These are phyloP conservation scores for Pristionchus fissidentatus DNA, from an alignment of 2,888 invertebrate genomes.

Conservation along the genomic window DNA sequence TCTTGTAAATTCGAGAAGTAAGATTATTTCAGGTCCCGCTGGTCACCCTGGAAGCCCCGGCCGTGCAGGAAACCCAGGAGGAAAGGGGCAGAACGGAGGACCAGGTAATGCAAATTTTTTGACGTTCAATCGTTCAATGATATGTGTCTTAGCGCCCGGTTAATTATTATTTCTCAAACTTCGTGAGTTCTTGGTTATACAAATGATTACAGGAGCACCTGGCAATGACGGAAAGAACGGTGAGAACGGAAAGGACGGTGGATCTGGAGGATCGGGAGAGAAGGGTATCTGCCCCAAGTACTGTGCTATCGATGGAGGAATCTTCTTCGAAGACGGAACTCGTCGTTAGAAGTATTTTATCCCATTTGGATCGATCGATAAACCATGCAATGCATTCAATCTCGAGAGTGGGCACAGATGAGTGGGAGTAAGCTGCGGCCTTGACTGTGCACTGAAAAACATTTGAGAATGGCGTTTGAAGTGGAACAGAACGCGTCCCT, in stretches of 20 bases:
- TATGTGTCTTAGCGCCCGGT: too few relatives aligned
- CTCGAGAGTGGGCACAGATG: background rate
- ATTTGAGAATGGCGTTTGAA: background rate
- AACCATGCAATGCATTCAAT: constrained; percentile 1
- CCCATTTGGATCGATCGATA: background rate
- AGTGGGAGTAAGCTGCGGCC: background rate
- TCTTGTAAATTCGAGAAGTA: too few relatives aligned
- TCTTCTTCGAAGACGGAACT: constrained; percentile 48
- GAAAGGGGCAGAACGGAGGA: constrained; percentile 28
- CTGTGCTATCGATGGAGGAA: constrained; percentile 46
- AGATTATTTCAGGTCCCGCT: background rate
- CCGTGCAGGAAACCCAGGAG: constrained; percentile 15
- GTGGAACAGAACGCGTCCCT: background rate
- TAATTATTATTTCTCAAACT: too few relatives aligned
- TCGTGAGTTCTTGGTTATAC: too few relatives aligned
- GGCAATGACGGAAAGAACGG: constrained; percentile 38
- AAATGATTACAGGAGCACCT: background rate
- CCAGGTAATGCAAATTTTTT: constrained; percentile 44
- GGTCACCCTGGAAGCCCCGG: background rate
- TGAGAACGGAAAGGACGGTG: background rate
- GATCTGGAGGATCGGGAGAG: constrained; percentile 46
- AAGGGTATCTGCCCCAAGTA: constrained; percentile 48
- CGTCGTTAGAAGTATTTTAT: constrained; percentile 26
- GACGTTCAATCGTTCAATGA: too few relatives aligned
- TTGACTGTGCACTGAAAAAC: constrained; percentile 35